Conservation (phyloP, 2,888 invertebrate species). For the Plusia festucae region DNA sequence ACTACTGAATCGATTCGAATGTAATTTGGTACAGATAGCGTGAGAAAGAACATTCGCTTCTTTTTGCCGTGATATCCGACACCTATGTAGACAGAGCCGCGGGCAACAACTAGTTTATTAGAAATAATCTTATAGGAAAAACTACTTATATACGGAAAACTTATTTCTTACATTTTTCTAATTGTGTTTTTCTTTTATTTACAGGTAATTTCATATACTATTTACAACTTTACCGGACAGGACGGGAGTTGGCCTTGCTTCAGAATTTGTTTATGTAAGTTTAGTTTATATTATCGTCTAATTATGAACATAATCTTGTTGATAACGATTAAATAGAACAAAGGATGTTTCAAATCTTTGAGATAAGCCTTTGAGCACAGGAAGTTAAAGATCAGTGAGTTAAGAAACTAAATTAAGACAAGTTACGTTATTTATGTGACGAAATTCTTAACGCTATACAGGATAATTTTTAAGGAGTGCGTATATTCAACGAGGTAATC, state of each 20-base stretch:
- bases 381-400: neutral
- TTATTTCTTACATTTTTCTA: neutral
- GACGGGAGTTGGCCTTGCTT: no score
- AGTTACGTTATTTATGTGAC: neutral
- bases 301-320: neutral
- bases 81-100: no score
- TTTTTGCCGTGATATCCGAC: no score
- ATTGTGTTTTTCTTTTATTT: slow-evolving; percentile 39
- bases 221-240: slow-evolving; percentile 24
- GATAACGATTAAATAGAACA: neutral
- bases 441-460: no score
- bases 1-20: no score
- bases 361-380: neutral
- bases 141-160: no score
- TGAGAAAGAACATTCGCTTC: no score
- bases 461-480: no score
- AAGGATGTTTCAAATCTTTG: neutral
- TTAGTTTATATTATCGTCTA: neutral
- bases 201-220: slow-evolving; percentile 44
- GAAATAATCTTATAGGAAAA: no score
- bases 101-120: no score
- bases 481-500: no score
- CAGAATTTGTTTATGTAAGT: neutral
- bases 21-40: no score
- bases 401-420: neutral